Evolutionary conservation across 2,888 invertebrate genomes (phyloP), one percentile per base, ranked within the genome.

Genomic region (Nysson spinosus): DNA sequence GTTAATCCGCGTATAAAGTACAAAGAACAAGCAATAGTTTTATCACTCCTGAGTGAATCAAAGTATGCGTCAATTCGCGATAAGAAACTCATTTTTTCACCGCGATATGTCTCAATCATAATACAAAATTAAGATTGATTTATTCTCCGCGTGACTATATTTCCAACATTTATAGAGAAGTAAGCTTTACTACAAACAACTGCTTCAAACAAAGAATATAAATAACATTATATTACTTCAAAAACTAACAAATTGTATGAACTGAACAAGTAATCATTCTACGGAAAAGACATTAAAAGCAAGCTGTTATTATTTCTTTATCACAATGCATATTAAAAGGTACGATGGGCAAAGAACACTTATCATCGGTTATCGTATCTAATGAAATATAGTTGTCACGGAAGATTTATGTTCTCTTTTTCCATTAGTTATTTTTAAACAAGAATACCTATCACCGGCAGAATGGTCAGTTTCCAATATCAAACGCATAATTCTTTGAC

Each of bases 21-120:
- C 56, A 55, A 64, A 64, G 64, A 64, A 55, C 65, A 50, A 56
- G 57, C 51, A 66, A 66, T 66, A 30, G 46, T 51, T 46, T 47
- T 42, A 66, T 66, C 65, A 37, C 43, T 40, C 47, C 51, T 12
- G 26, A 35, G 28, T 39, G 65, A 64, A 56, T 66, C 65, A 40
- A 65, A 65, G 65, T 44, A 28, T 65, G 50, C 44, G 56, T 65
- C 56, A 51, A 44, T 56, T 34, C 30, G 44, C 37, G 65, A 66
- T 66, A 66, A 51, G 43, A 7, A 50, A 11, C 24, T 49, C 49
- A 65, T 66, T 56, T 64, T 50, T 65, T 46, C 40, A 43, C 65
- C 65, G 50, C 65, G 32, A 64, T 64, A 51, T 35, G 51, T 65
- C 65, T 26, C 9, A 12, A 30, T 19, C 26, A 3, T 37, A 43